phyloP scores from a whole-genome alignment of 2,113 vertebrate species.

The Pitta sordida region DNA sequence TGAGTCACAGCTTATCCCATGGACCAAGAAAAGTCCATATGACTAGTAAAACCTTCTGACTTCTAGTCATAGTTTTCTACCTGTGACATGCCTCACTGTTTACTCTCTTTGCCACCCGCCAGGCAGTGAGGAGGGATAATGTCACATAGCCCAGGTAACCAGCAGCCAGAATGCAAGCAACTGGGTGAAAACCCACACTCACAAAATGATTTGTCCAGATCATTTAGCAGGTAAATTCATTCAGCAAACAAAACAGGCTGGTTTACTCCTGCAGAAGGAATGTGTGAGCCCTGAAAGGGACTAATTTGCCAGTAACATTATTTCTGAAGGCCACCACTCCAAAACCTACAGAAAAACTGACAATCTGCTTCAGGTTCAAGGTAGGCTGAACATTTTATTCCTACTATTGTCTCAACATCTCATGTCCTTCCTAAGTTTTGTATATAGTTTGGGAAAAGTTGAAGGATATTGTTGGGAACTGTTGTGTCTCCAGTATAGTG shows the following conservation, averaged over 20 bases:
- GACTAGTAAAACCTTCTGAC: neutral
- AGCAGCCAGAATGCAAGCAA: neutral
- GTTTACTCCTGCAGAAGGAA: neutral
- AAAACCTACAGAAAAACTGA: neutral
- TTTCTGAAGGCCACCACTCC: neutral
- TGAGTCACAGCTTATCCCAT: neutral
- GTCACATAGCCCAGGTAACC: neutral
- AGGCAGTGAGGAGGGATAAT: neutral
- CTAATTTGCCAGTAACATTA: neutral
- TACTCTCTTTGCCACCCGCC: neutral
- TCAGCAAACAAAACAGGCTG: neutral
- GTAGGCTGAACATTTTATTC: neutral
- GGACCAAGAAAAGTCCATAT: accelerated
- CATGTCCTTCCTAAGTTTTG: neutral
- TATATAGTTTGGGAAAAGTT: neutral
- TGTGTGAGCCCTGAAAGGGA: neutral
- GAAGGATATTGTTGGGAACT: neutral
- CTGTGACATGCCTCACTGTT: neutral
- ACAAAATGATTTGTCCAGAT: neutral
- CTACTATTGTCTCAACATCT: neutral
- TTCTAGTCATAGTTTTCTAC: neutral
- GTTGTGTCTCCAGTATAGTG: too few relatives aligned
- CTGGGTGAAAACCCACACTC: neutral
- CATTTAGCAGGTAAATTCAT: neutral
- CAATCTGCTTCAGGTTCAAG: neutral